A percentile compares a stretch with the other conserved stretches of the same genome.
phyloP scores from a whole-genome alignment of 2,797 vertebrate species.

The Monodelphis domestica region DNA sequence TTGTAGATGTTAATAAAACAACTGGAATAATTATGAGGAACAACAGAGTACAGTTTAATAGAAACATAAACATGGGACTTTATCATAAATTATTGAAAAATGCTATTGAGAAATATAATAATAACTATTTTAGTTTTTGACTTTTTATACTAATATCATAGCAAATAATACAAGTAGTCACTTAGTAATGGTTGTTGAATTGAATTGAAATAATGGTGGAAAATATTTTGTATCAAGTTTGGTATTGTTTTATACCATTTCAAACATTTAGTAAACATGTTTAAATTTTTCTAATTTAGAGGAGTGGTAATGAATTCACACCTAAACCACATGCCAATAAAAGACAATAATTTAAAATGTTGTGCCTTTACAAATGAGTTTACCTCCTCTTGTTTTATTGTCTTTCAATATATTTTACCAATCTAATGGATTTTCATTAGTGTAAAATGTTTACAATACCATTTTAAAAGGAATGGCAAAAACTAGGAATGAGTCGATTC shows the following conservation, averaged over 20 bases:
- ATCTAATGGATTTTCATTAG: neutral
- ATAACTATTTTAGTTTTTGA: neutral
- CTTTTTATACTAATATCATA: neutral
- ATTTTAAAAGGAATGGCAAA: neutral
- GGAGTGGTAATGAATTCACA: neutral
- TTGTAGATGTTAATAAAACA: neutral
- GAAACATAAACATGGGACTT: neutral
- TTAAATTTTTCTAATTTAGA: neutral
- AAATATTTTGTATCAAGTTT: neutral
- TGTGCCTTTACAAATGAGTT: neutral
- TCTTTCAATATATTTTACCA: neutral
- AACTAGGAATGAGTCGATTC: neutral
- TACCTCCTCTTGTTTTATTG: neutral
- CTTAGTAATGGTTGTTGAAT: neutral
- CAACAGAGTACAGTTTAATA: neutral
- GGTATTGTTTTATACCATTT: neutral
- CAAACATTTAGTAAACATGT: neutral
- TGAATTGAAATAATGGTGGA: neutral
- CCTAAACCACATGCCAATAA: neutral
- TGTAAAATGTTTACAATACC: neutral
- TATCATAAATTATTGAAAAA: neutral
- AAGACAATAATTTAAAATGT: neutral
- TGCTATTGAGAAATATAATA: neutral
- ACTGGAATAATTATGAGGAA: neutral
- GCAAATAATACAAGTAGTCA: neutral